Evolutionary conservation across 2,888 invertebrate species (phyloP).

Genomic region (Xiphydria camelus): DNA sequence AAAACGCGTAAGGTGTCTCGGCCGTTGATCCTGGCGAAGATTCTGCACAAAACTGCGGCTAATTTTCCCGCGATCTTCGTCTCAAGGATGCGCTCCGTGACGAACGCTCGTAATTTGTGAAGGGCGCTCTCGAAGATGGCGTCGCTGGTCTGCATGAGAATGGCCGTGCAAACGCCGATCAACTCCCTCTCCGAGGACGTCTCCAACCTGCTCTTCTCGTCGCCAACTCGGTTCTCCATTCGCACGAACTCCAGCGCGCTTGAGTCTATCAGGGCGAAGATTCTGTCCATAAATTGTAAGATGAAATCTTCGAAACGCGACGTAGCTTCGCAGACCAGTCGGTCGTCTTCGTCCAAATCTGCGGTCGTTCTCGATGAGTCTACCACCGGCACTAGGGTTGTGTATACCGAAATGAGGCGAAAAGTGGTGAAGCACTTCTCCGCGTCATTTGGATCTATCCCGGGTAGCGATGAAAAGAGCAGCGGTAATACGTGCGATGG

Average conservation of each 20-base stretch:
- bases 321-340: conserved; percentile 75
- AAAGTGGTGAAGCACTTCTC: conserved; percentile 76
- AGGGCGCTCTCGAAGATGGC: conserved; percentile 68
- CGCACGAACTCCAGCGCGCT: conserved; percentile 71
- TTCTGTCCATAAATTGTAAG: conserved; percentile 79
- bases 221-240: conserved; percentile 59
- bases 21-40: conserved; percentile 69
- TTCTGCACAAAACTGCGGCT: conserved; percentile 72
- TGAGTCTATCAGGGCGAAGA: conserved; percentile 73
- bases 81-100: conserved; percentile 77
- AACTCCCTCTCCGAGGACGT: conserved; percentile 73
- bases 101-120: conserved; percentile 75
- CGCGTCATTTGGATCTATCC: conserved; percentile 88
- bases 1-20: conserved; percentile 72
- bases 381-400: conserved; percentile 78
- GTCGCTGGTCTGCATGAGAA: conserved; percentile 72
- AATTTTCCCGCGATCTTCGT: conserved; percentile 81
- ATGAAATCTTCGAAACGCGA: conserved; percentile 90
- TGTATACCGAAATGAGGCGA: conserved; percentile 76
- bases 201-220: conserved; percentile 71
- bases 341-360: conserved; percentile 78
- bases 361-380: conserved; percentile 79
- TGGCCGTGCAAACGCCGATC: conserved; percentile 67
- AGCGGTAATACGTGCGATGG: conserved; percentile 81
- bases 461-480: conserved; percentile 79